These are phyloP conservation scores for Conus betulinus DNA, from an alignment of 1,140 invertebrate genomes.

Conservation along the genomic window DNA sequence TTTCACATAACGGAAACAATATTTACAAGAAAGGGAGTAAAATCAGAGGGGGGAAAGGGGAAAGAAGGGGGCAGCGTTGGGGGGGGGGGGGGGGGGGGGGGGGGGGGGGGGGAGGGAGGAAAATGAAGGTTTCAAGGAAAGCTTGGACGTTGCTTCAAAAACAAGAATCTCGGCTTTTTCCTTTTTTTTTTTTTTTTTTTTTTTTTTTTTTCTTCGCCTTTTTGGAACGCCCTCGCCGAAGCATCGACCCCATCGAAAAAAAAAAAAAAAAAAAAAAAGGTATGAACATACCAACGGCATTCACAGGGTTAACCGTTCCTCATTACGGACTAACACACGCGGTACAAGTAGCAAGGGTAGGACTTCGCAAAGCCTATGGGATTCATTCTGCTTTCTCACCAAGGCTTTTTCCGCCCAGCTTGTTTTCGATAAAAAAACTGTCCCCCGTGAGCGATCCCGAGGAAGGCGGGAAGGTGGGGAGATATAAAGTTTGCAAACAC, in stretches of 20 bases:
- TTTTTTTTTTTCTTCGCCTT: not conserved
- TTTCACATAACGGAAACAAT: no score
- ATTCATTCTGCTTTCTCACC: not conserved
- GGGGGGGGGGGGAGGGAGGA: not conserved
- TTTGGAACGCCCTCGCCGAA: not conserved
- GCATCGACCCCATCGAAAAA: not conserved
- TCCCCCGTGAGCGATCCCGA: no score
- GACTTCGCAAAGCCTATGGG: not conserved
- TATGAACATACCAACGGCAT: not conserved
- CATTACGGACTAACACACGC: not conserved
- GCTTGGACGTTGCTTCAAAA: no score
- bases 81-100: not conserved
- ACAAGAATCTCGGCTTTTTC: no score
- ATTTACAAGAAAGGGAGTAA: not conserved
- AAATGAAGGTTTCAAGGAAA: not conserved
- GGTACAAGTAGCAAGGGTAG: not conserved
- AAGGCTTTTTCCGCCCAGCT: not conserved
- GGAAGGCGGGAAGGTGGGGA: not conserved
- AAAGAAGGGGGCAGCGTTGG: not conserved
- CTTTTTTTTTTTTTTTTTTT: no score
- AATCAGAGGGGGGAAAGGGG: not conserved
- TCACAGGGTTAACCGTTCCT: not conserved
- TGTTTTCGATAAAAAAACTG: not conserved
- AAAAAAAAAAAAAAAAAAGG: not conserved
- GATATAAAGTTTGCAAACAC: conserved; percentile 29